These are phyloP conservation scores for Corythaixoides concolor DNA, from an alignment of 2,113 vertebrate species.

Conservation along the genomic window DNA sequence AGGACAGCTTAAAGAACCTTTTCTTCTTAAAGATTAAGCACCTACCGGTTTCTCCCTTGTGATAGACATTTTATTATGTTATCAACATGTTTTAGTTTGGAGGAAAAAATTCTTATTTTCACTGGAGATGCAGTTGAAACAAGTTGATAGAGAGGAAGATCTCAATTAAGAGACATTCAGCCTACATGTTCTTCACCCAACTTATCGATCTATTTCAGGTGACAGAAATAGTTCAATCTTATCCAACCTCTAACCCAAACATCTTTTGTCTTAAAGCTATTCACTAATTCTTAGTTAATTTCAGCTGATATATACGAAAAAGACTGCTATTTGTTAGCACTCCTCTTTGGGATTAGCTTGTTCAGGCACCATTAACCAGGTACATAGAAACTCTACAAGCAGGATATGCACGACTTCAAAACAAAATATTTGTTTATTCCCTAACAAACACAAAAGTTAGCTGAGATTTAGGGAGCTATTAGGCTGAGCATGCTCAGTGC, in stretches of 20 bases:
- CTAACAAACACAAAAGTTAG: not conserved
- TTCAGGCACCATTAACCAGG: not conserved
- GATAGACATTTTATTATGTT: not conserved
- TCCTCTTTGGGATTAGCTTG: not conserved
- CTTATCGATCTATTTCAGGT: not conserved
- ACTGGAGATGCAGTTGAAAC: not conserved
- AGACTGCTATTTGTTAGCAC: not conserved
- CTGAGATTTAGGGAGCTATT: not conserved
- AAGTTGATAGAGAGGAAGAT: not conserved
- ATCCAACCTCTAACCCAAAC: not conserved
- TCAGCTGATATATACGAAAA: not conserved
- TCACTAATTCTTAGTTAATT: not conserved
- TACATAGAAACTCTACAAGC: not conserved
- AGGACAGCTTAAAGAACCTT: not conserved
- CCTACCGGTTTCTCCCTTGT: not conserved
- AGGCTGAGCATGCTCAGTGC: not conserved
- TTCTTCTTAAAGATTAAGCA: not conserved
- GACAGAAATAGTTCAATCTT: not conserved
- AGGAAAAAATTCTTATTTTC: not conserved
- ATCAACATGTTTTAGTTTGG: not conserved
- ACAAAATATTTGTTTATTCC: not conserved
- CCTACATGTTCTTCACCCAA: not conserved
- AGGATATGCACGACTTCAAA: accelerated
- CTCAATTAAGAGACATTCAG: not conserved
- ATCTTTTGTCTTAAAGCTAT: not conserved